Conservation (phyloP, 2,797 vertebrate species). For the Crotalus adamanteus region DNA sequence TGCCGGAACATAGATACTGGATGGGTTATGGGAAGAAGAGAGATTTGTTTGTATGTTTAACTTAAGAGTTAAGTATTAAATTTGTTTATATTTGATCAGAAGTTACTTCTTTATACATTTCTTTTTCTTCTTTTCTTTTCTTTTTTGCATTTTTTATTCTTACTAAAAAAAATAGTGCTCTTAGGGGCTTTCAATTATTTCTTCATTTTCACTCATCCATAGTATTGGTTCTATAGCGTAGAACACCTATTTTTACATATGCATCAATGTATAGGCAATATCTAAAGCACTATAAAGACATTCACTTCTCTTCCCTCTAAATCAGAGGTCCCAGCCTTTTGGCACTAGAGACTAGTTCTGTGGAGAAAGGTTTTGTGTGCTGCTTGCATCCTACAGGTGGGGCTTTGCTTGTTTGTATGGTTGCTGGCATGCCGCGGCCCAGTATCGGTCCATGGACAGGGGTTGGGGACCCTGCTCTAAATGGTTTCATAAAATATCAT, state of each 20-base stretch:
- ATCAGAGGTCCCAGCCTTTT: no score
- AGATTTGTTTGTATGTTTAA: background rate
- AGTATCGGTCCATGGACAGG: no score
- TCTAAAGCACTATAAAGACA: constrained; percentile 61
- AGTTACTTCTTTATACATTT: background rate
- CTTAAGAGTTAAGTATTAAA: background rate
- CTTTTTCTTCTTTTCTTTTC: background rate
- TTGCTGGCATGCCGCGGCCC: no score
- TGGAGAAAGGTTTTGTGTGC: no score
- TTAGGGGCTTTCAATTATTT: constrained; percentile 60
- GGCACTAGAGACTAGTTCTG: no score
- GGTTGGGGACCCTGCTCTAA: background rate
- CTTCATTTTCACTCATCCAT: constrained; percentile 62
- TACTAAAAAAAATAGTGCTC: constrained; percentile 53
- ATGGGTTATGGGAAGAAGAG: background rate
- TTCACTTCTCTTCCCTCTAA: constrained; percentile 25
- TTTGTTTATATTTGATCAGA: background rate
- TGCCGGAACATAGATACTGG: background rate
- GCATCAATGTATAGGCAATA: constrained; percentile 77
- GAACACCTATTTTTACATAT: constrained; percentile 83
- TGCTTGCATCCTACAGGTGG: no score
- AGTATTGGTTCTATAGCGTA: constrained; percentile 44
- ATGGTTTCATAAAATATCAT: constrained; percentile 27
- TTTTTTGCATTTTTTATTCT: background rate
- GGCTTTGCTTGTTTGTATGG: no score